Conservation (phyloP, 2,113 vertebrate genomes). For the Jacana jacana region DNA sequence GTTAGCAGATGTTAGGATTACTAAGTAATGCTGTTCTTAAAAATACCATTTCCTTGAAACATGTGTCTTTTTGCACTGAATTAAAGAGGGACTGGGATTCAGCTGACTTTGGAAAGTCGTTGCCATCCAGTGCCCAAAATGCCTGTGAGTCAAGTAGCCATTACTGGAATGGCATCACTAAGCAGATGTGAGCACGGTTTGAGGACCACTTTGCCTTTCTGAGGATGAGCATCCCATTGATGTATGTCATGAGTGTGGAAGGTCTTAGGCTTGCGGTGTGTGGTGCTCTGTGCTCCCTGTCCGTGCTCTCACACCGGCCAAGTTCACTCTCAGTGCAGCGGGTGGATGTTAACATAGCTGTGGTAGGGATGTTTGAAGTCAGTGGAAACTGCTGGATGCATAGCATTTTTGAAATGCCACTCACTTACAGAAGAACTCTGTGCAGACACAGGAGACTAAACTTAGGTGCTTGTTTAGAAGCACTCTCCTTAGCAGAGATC, state of each 20-base stretch:
- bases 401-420: neutral
- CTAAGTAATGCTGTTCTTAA: neutral
- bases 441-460: neutral
- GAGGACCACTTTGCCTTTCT: neutral
- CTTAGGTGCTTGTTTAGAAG: neutral
- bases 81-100: neutral
- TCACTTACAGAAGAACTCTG: neutral
- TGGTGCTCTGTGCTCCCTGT: neutral
- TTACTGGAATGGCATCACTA: neutral
- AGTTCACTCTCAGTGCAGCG: neutral
- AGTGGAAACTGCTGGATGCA: neutral
- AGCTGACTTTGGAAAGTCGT: neutral
- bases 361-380: neutral
- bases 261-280: neutral
- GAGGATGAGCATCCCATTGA: fast-evolving
- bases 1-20: neutral
- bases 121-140: neutral
- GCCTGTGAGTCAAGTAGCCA: neutral
- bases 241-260: neutral
- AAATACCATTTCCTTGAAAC: neutral
- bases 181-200: neutral
- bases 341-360: neutral
- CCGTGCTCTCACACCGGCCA: neutral
- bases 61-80: neutral
- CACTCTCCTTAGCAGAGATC: neutral